Conservation (phyloP, 2,113 vertebrate genomes). For the Semnopithecus entellus region DNA sequence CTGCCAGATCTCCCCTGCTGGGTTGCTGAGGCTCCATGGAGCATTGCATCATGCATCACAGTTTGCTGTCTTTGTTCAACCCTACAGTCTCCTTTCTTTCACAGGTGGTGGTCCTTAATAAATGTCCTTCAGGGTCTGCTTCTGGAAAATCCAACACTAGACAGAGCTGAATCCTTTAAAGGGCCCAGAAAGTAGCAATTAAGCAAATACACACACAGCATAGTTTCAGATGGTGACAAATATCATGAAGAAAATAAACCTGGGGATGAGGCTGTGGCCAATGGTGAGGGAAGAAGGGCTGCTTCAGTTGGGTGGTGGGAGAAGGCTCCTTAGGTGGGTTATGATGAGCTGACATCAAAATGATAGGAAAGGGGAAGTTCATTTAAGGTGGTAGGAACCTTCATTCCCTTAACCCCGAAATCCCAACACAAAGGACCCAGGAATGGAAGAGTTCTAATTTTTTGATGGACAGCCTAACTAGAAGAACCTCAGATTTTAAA, state of each 20-base stretch:
- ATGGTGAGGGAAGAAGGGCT: fast-evolving
- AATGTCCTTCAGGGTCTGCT: not conserved
- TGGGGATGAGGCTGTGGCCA: not conserved
- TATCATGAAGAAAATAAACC: not conserved
- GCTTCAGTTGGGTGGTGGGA: not conserved
- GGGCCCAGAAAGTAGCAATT: not conserved
- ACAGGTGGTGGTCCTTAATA: not conserved
- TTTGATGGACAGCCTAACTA: not conserved
- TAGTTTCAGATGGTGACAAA: not conserved
- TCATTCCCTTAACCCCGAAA: not conserved
- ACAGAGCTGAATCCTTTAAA: not conserved
- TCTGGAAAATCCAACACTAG: not conserved
- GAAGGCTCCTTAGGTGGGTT: too few species aligned
- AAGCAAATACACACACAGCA: not conserved
- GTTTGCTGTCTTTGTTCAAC: not conserved
- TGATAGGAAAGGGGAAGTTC: not conserved
- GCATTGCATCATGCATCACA: not conserved
- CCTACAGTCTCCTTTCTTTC: not conserved
- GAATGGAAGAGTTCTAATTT: not conserved
- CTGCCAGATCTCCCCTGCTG: not conserved
- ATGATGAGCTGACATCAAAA: not conserved
- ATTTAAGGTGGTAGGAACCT: not conserved
- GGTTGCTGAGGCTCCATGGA: not conserved
- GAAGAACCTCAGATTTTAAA: constrained; percentile 42
- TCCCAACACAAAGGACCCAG: not conserved